Conservation (phyloP, 2,113 vertebrate genomes). For the Ciconia boyciana region DNA sequence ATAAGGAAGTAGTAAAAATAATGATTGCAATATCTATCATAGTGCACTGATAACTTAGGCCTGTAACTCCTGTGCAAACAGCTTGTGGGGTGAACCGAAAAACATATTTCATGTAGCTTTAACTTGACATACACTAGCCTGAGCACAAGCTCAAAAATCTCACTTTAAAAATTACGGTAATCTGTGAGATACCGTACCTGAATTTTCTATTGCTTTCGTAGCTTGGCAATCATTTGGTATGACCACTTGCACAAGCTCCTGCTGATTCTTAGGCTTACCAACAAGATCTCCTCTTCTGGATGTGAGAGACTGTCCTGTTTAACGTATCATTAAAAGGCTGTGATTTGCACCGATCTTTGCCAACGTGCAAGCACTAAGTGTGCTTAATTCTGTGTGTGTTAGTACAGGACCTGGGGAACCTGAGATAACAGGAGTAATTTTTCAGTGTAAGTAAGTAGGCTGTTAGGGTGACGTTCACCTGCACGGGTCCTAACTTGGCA, state of each 20-base stretch:
- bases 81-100: background rate
- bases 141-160: background rate
- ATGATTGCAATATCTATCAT: accelerated
- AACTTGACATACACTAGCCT: background rate
- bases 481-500: background rate
- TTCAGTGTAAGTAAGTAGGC: background rate
- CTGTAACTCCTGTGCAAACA: background rate
- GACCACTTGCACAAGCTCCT: background rate
- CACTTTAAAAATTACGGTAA: background rate
- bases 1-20: background rate
- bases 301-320: background rate
- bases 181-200: background rate
- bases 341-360: background rate
- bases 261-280: background rate
- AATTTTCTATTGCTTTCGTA: background rate
- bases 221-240: background rate
- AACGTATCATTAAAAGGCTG: background rate
- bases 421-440: background rate
- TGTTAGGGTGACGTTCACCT: background rate
- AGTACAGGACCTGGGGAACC: background rate
- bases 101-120: background rate
- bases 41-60: background rate
- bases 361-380: background rate
- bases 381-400: background rate
- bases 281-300: background rate